Evolutionary conservation across 2,888 invertebrate species (phyloP).

Genomic region (Ormyrus labotus): DNA sequence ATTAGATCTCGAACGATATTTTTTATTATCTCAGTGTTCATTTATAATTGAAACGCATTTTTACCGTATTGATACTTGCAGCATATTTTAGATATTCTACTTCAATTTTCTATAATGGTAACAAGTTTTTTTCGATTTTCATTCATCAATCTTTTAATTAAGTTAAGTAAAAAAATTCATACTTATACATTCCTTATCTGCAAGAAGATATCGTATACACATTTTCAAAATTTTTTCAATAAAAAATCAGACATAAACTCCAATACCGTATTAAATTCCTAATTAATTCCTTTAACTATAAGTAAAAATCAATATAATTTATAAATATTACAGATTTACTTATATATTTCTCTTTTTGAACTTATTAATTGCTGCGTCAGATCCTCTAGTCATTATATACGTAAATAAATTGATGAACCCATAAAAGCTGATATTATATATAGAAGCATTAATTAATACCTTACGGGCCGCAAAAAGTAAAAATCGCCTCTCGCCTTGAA

Average conservation of each 20-base stretch:
- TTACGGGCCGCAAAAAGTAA: not conserved
- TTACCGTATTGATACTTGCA: too few species aligned
- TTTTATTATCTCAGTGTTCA: too few species aligned
- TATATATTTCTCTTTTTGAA: not conserved
- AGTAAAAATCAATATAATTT: constrained; percentile 7
- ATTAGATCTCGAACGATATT: too few species aligned
- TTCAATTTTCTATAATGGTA: too few species aligned
- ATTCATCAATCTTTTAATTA: too few species aligned
- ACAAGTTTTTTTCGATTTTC: too few species aligned
- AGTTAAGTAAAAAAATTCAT: too few species aligned
- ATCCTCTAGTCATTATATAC: not conserved
- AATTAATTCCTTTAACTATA: not conserved
- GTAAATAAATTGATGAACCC: constrained; percentile 13
- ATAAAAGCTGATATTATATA: constrained; percentile 16
- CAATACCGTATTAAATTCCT: not conserved
- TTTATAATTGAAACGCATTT: too few species aligned
- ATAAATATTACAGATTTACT: too few species aligned
- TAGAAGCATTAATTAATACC: not conserved
- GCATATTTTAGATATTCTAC: too few species aligned
- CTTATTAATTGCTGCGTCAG: not conserved
- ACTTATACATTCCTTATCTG: too few species aligned
- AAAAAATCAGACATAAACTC: not conserved
- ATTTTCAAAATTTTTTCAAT: not conserved
- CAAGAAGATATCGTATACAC: too few species aligned
- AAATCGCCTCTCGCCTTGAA: not conserved